These are phyloP conservation scores for Cataglyphis rosenhaueri DNA, from an alignment of 2,888 invertebrate species.

Conservation along the genomic window DNA sequence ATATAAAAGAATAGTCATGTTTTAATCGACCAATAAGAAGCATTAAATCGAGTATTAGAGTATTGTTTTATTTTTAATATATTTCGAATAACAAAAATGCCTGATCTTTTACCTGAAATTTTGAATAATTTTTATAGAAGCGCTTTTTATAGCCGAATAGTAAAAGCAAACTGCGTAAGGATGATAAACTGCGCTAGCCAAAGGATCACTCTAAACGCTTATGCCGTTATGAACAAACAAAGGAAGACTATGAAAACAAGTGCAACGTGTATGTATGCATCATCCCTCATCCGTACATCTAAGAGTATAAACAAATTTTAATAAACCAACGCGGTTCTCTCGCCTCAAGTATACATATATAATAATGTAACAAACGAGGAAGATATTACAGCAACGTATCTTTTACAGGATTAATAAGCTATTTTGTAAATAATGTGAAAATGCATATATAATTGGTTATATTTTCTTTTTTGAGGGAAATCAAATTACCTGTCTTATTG, in stretches of 20 bases:
- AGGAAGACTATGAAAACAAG: slow-evolving; percentile 40
- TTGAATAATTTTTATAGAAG: slow-evolving; percentile 74
- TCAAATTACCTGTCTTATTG: neutral
- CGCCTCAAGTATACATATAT: neutral
- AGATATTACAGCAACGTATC: neutral
- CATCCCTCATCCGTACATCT: neutral
- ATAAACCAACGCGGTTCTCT: slow-evolving; percentile 6
- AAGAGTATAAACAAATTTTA: slow-evolving; percentile 26
- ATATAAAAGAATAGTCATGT: neutral
- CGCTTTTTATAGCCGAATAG: slow-evolving; percentile 76
- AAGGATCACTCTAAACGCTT: slow-evolving; percentile 37
- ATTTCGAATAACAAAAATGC: neutral
- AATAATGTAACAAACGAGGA: neutral
- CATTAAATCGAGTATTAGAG: neutral
- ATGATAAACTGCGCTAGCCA: slow-evolving; percentile 58
- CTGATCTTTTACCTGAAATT: slow-evolving; percentile 41
- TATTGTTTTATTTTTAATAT: neutral
- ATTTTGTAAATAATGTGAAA: neutral
- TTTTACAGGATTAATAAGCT: neutral
- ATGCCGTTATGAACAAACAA: slow-evolving; percentile 46
- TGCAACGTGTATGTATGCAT: neutral
- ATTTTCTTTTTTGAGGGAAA: neutral
- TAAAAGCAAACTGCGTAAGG: slow-evolving; percentile 69
- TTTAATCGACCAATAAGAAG: neutral
- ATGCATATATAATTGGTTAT: neutral